phyloP scores from a whole-genome alignment of 2,888 invertebrate species.

The Volucella zonaria region DNA sequence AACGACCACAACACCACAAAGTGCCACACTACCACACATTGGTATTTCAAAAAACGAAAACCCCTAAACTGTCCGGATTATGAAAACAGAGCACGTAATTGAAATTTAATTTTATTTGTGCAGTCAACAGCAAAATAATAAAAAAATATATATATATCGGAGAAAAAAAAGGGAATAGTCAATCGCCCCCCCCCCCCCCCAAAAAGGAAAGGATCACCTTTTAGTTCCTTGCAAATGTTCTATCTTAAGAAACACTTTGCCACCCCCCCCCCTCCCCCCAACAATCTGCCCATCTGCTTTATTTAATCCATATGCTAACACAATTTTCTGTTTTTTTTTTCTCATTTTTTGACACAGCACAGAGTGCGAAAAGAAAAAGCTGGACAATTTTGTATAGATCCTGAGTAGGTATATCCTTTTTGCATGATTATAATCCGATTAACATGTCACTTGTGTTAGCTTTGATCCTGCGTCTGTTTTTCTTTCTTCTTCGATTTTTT shows the following conservation, averaged over 20 bases:
- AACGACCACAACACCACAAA: slow-evolving; percentile 17
- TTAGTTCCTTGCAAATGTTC: slow-evolving; percentile 16
- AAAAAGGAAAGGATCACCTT: slow-evolving; percentile 21
- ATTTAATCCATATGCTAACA: slow-evolving; percentile 28
- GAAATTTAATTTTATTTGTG: slow-evolving; percentile 73
- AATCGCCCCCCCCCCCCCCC: not conserved
- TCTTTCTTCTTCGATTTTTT: slow-evolving; percentile 1
- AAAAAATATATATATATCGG: too few species aligned
- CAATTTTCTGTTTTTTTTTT: not conserved
- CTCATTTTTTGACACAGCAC: not conserved
- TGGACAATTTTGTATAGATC: slow-evolving; percentile 50
- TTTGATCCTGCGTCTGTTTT: slow-evolving; percentile 59
- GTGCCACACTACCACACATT: slow-evolving; percentile 32
- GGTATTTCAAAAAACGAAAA: slow-evolving; percentile 53
- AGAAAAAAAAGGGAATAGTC: slow-evolving; percentile 19
- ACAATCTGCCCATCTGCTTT: not conserved
- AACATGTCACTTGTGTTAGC: slow-evolving; percentile 65
- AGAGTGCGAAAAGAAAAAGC: not conserved
- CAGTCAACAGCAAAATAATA: slow-evolving; percentile 21
- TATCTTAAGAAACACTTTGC: slow-evolving; percentile 23
- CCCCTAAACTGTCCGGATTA: slow-evolving; percentile 50
- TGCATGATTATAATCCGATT: slow-evolving; percentile 72
- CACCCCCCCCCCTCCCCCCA: too few species aligned
- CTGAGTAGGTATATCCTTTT: slow-evolving; percentile 56
- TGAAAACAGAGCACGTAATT: slow-evolving; percentile 72